Percentiles rank a stretch among this genome's conserved stretches.
phyloP scores from a whole-genome alignment of 2,888 invertebrate genomes.

The Formica aserva region DNA sequence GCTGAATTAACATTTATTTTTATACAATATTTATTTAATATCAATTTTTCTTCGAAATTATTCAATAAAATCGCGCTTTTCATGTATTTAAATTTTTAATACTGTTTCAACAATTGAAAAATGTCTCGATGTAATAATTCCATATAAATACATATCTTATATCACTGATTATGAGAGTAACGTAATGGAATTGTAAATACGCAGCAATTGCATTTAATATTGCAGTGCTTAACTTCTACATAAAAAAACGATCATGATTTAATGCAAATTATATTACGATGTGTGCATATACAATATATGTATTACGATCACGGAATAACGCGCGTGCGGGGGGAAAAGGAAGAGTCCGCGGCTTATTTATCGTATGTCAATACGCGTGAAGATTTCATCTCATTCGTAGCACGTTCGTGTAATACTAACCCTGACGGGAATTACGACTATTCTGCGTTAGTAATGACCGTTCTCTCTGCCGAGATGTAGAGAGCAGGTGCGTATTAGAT shows the following conservation, averaged over 20 bases:
- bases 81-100: background rate
- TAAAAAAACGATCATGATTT: slow-evolving; percentile 30
- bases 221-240: slow-evolving; percentile 29
- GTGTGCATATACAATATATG: background rate
- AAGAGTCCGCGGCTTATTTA: slow-evolving; percentile 36
- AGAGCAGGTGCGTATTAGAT: slow-evolving; percentile 45
- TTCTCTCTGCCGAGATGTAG: slow-evolving; percentile 15
- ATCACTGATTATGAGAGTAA: slow-evolving; percentile 5
- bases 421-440: slow-evolving; percentile 53
- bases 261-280: slow-evolving; percentile 54
- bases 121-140: slow-evolving; percentile 9
- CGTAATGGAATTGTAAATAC: slow-evolving; percentile 39
- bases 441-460: slow-evolving; percentile 36
- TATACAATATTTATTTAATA: background rate
- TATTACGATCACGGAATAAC: slow-evolving; percentile 46
- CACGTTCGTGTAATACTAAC: slow-evolving; percentile 52
- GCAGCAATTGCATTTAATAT: slow-evolving; percentile 32
- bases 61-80: background rate
- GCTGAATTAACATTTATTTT: background rate
- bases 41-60: background rate
- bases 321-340: background rate
- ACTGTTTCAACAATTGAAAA: background rate
- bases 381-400: slow-evolving; percentile 37
- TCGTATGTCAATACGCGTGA: slow-evolving; percentile 44
- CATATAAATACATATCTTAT: background rate